Evolutionary conservation across 1,140 invertebrate species (phyloP), one percentile per base, ranked within the genome.

Genomic region (Drosophila kohkoa): DNA sequence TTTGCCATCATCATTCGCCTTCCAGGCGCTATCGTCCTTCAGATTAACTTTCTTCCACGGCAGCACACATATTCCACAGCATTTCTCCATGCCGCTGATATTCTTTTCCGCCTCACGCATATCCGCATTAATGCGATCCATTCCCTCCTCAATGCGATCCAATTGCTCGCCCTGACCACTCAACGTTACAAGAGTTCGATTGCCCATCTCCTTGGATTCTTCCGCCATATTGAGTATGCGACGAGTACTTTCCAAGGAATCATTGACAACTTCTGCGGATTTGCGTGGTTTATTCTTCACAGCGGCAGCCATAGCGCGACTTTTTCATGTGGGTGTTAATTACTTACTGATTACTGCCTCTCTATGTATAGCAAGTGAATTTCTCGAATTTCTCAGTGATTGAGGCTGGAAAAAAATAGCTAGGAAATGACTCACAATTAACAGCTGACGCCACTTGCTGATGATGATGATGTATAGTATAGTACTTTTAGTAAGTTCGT

Each of bases 91-190:
- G 70, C 98, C 99, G 55, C 98, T 99, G 67, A 99, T 94, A 94
- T 99, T 99, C 93, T 99, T 99, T 94, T 99, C 99, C 6, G 99
- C 99, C 93, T 99, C 98, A 86, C 96, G 96, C 99, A 99, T 99
- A 92, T 99, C 99, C 49, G 97, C 96, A 93, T 99, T 99, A 93
- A 99, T 99, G 92, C 99, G 98, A 93, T 99, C 99, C 98, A 99
- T 99, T 28, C 98, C 99, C 94, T 99, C 98, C 94, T 99, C 99
- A 92, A 99, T 98, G 88, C 98, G 96, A 94, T 99, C 99, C 95
- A 99, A 94, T 97, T 99, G 98, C 93, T 99, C 99, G n/a, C 90
- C 90, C 49, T 91, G 90, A 95, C 98, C 97, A 94, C 99, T 98
- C 94, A 99, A 95, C 94, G 98, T 98, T 93, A 99, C 98, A 94